Evolutionary conservation across 2,888 invertebrate species (phyloP), one percentile per base, ranked within the genome.

Genomic region (Troides helena): DNA sequence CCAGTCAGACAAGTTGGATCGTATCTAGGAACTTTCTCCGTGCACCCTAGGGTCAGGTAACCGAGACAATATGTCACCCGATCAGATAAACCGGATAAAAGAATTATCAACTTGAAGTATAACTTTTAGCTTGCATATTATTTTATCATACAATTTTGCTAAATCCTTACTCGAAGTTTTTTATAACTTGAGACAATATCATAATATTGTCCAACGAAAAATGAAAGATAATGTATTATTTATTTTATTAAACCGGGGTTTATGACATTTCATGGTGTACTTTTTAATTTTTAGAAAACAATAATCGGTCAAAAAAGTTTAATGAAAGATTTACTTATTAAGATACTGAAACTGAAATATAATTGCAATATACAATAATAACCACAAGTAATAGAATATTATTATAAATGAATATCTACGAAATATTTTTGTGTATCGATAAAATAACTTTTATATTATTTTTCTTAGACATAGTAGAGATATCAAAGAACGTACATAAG

Each of bases 1-100:
- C 88, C 81, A 83, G 90, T 88, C 77, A 62, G 84, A 89, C 90
- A 84, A 84, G 90, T 89, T 72, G 73, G 70, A 69, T 70, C 72
- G 72, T 73, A 75, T 76, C 75, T 72, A 74, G 75, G 77, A 79
- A 80, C 85, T 86, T 86, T 86, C 86, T 83, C 86, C 78, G 67
- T 72, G 78, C 81, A 61, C 67, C 70, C 64, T 70, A 67, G 59
- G 70, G 70, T 70, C 70, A 67, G 70, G 63, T 70, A 70, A 67
- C 70, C 64, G 70, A 60, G 46, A 67, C 67, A 59, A 60, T 70
- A 69, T 69, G 70, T 66, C 70, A 67, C 39, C 53, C 53, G 70
- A 61, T 70, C 60, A 67, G 18, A 56, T 60, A 53, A 67, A 67
- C 63, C 53, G n/a, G 8, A 53, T 3, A 53, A 53, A 53, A 53